Evolutionary conservation across 35 echinoderm and acorn worm species (phyloP).

Genomic region (Ophioderma brevispina): DNA sequence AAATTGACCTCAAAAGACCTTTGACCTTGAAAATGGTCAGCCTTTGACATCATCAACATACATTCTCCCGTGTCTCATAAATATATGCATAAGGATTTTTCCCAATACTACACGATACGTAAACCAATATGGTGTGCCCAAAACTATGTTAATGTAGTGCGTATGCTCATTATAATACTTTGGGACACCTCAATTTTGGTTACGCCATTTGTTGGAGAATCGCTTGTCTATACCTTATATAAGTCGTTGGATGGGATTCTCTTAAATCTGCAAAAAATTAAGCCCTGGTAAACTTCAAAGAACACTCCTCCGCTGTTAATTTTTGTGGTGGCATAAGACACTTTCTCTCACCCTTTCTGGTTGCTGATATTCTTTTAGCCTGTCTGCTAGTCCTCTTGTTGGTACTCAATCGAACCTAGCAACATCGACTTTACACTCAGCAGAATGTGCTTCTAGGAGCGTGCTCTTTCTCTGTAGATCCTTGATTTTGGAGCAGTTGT

Average conservation of each 20-base stretch:
- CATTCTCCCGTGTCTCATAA: no score
- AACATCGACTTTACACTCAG: slow-evolving; percentile 53
- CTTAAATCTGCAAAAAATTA: background rate
- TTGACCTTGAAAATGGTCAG: no score
- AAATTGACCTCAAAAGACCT: no score
- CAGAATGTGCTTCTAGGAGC: slow-evolving; percentile 34
- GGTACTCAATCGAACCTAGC: slow-evolving; percentile 62
- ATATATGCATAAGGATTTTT: no score
- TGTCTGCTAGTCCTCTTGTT: slow-evolving; percentile 24
- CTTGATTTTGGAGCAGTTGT: slow-evolving; percentile 9
- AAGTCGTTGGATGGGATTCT: no score
- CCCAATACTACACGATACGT: no score
- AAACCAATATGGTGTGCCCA: no score
- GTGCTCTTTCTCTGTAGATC: slow-evolving; percentile 44
- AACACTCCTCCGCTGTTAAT: background rate
- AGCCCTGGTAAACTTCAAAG: background rate
- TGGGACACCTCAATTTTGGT: no score
- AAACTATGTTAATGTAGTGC: no score
- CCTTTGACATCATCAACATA: no score
- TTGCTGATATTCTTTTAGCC: slow-evolving; percentile 14
- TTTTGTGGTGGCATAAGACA: background rate
- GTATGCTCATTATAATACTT: no score
- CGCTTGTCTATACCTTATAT: no score
- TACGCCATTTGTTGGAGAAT: background rate
- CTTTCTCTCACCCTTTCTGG: background rate